Evolutionary conservation across 2,113 vertebrate species (phyloP).

Genomic region (Vulpes ferrilata): DNA sequence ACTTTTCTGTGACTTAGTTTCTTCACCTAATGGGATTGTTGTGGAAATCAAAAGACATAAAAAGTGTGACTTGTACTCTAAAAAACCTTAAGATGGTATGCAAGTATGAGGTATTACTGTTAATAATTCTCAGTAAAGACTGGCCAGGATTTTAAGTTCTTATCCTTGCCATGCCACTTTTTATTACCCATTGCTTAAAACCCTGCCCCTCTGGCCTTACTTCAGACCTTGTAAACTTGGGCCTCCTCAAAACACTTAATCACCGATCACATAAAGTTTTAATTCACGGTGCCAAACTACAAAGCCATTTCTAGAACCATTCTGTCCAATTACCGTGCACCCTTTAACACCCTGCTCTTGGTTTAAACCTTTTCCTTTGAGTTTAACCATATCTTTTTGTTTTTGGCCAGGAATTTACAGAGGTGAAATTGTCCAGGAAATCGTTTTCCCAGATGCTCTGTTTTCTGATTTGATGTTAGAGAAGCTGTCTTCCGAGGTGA

Average conservation of each 20-base stretch:
- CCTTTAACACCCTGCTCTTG: not conserved
- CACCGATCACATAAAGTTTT: not conserved
- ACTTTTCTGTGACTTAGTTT: constrained; percentile 22
- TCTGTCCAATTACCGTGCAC: not conserved
- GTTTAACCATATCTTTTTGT: not conserved
- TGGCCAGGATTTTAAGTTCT: constrained; percentile 38
- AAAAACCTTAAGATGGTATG: not conserved
- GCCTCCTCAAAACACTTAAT: not conserved
- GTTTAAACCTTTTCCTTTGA: not conserved
- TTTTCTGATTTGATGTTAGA: constrained; percentile 34
- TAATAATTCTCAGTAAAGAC: constrained; percentile 20
- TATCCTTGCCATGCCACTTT: not conserved
- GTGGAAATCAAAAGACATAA: not conserved
- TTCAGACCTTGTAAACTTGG: constrained; percentile 16
- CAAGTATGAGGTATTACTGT: not conserved
- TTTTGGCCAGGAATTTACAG: constrained; percentile 34
- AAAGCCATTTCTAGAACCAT: not conserved
- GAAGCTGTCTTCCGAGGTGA: not conserved
- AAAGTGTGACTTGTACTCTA: constrained; percentile 21
- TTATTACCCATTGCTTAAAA: constrained; percentile 38
- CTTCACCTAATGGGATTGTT: not conserved
- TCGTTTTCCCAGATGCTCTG: not conserved
- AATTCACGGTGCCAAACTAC: not conserved
- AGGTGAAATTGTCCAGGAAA: constrained; percentile 34
- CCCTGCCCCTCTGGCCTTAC: not conserved